Evolutionary conservation across 2,113 vertebrate species (phyloP).

Genomic region (Malaclemys terrapin): DNA sequence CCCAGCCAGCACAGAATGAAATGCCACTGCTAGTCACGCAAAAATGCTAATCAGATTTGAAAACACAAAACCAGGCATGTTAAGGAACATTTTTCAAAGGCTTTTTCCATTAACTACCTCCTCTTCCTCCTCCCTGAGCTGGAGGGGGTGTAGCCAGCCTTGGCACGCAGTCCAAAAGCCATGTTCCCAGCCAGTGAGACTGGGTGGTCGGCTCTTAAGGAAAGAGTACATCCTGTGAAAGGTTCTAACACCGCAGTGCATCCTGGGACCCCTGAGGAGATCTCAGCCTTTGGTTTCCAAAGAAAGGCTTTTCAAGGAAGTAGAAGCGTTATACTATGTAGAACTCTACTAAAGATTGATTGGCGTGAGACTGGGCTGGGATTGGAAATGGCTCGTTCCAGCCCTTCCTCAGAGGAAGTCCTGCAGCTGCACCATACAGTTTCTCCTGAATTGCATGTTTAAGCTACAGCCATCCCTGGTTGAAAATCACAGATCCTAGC

Average conservation of each 20-base stretch:
- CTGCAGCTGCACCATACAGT: neutral
- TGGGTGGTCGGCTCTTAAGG: neutral
- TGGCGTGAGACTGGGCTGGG: neutral
- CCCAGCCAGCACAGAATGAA: neutral
- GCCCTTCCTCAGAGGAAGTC: neutral
- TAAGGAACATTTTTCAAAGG: neutral
- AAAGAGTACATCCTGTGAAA: fast-evolving
- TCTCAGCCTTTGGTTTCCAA: neutral
- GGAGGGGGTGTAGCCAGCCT: fast-evolving
- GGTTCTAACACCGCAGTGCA: neutral
- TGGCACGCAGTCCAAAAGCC: fast-evolving
- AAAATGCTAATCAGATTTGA: neutral
- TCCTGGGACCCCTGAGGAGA: neutral
- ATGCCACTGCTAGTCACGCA: neutral
- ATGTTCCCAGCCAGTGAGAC: fast-evolving
- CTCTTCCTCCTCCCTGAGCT: neutral
- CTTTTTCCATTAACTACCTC: neutral
- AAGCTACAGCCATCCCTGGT: neutral
- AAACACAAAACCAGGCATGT: neutral
- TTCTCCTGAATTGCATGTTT: neutral
- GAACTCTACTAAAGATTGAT: neutral
- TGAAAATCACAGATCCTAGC: neutral
- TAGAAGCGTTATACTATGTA: neutral
- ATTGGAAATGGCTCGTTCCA: neutral
- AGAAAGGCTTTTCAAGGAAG: neutral